Conservation (phyloP, 2,113 vertebrate species). For the Emydura subglobosa region DNA sequence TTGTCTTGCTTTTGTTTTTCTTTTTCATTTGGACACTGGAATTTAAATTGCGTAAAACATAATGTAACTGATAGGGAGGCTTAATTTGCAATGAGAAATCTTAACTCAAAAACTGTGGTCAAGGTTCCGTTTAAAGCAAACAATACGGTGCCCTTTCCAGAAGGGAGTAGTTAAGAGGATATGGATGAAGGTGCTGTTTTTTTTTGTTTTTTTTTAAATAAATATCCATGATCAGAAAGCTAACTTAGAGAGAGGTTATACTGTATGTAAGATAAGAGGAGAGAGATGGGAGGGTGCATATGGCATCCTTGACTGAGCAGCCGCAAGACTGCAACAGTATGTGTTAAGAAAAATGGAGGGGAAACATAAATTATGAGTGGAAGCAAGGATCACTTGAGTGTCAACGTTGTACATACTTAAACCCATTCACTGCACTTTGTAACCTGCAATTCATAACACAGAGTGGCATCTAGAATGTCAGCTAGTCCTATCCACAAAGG, state of each 20-base stretch:
- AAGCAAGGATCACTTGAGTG: too few relatives aligned
- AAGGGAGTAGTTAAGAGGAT: background rate
- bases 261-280: background rate
- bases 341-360: background rate
- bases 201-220: background rate
- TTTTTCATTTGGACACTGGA: background rate
- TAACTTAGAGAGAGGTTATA: background rate
- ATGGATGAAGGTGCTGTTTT: background rate
- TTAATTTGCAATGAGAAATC: background rate
- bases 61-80: background rate
- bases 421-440: background rate
- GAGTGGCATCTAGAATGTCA: background rate
- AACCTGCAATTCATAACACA: background rate
- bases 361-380: background rate
- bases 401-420: background rate
- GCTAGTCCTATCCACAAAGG: background rate
- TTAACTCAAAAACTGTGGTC: background rate
- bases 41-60: background rate
- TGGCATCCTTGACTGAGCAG: background rate
- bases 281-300: rapidly evolving
- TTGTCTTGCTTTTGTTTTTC: background rate
- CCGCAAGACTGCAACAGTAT: rapidly evolving
- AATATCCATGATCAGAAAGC: background rate
- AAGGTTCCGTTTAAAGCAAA: background rate
- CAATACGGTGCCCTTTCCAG: background rate